These are phyloP conservation scores for Eulemur rubriventer DNA, from an alignment of 2,797 vertebrate species.

Conservation along the genomic window DNA sequence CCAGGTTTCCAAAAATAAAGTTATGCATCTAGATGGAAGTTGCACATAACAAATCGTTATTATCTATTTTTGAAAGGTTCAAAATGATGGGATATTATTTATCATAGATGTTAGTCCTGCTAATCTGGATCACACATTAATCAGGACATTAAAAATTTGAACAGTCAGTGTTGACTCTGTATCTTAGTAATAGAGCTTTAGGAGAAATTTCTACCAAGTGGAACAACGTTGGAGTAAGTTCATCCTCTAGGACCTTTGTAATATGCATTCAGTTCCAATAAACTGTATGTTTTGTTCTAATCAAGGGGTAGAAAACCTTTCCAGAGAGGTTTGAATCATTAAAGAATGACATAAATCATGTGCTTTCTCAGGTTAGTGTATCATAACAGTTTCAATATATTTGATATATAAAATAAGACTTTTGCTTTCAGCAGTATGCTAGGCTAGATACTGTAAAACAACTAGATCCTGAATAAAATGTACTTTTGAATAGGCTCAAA, in stretches of 20 bases:
- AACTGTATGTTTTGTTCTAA: neutral
- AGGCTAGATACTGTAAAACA: neutral
- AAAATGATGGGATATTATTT: conserved; percentile 48
- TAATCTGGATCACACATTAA: conserved; percentile 15
- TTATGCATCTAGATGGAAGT: conserved; percentile 7
- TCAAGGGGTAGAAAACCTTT: neutral
- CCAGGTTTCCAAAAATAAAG: conserved; percentile 66
- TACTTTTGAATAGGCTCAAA: conserved; percentile 25
- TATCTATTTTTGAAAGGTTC: conserved; percentile 51
- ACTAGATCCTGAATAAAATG: conserved; percentile 20
- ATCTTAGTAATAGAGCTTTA: neutral
- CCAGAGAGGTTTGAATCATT: neutral
- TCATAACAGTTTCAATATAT: neutral
- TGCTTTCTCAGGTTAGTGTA: conserved; percentile 27
- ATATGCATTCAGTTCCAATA: neutral
- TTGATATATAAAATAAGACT: neutral
- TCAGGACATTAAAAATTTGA: conserved; percentile 18
- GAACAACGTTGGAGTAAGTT: neutral
- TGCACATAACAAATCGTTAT: conserved; percentile 37
- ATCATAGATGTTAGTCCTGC: conserved; percentile 30
- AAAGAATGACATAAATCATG: neutral
- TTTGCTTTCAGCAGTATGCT: conserved; percentile 11
- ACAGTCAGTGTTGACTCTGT: neutral
- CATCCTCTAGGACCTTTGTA: neutral
- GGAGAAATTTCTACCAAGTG: neutral